Conservation (phyloP, 1,140 invertebrate genomes). For the Thaumatotibia leucotreta region DNA sequence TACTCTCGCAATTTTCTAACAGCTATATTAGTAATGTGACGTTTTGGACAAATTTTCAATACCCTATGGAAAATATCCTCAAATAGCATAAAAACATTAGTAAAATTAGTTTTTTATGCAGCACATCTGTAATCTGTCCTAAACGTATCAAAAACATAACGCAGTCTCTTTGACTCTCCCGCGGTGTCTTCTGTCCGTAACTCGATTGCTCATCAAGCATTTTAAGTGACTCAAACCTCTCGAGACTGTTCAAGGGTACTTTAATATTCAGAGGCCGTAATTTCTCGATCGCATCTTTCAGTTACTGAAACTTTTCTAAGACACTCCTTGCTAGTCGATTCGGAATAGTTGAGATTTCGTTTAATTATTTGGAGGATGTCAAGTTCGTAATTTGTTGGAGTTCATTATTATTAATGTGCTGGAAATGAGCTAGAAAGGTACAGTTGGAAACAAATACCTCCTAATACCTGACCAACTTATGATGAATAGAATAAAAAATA, state of each 20-base stretch:
- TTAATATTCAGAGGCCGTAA: conserved; percentile 66
- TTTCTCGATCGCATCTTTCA: conserved; percentile 54
- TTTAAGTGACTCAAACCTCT: conserved; percentile 62
- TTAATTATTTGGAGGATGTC: conserved; percentile 5
- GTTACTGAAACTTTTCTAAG: conserved; percentile 48
- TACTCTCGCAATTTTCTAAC: too few species aligned
- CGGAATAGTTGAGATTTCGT: conserved; percentile 17
- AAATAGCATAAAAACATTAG: too few species aligned
- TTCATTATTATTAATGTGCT: not conserved
- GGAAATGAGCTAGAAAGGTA: not conserved
- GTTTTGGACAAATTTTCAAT: too few species aligned
- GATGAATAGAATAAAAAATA: too few species aligned
- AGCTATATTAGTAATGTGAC: too few species aligned
- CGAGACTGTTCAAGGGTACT: conserved; percentile 55
- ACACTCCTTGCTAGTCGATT: conserved; percentile 42
- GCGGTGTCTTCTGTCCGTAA: conserved; percentile 30
- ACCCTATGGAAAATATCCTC: too few species aligned
- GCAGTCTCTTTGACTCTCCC: conserved; percentile 13
- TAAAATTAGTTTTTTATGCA: too few species aligned
- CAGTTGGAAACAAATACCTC: too few species aligned
- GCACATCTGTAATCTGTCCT: too few species aligned
- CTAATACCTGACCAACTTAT: too few species aligned
- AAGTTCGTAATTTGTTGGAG: not conserved
- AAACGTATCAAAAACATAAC: conserved; percentile 8
- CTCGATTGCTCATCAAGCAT: conserved; percentile 66